Conservation (phyloP, 2,113 vertebrate species). For the Neotragus moschatus region DNA sequence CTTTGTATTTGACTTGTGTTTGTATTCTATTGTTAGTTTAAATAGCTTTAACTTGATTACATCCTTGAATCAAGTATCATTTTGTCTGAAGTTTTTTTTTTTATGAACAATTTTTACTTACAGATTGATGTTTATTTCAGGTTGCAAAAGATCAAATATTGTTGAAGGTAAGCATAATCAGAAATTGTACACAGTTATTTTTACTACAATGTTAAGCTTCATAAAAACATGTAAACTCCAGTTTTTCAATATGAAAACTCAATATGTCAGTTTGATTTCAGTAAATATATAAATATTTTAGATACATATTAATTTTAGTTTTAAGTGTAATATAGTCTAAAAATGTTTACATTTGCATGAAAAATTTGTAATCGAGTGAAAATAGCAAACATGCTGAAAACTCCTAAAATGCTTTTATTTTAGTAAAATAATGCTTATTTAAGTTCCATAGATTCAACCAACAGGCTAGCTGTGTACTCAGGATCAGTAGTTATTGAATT, state of each 20-base stretch:
- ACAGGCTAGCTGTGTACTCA: neutral
- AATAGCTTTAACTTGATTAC: neutral
- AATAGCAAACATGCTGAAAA: neutral
- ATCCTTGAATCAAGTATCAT: conserved; percentile 40
- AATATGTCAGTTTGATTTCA: neutral
- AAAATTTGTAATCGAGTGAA: neutral
- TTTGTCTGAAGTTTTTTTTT: neutral
- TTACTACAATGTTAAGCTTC: neutral
- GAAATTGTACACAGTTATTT: neutral
- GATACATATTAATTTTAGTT: neutral
- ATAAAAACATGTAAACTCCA: neutral
- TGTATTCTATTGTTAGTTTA: neutral
- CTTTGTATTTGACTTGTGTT: conserved; percentile 19
- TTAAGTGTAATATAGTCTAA: neutral
- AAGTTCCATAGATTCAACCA: neutral
- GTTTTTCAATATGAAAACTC: conserved; percentile 16
- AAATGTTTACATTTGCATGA: neutral
- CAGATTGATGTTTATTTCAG: neutral
- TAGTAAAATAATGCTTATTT: neutral
- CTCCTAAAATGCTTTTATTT: neutral
- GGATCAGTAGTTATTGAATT: neutral
- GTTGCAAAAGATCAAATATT: neutral
- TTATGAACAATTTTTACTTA: neutral
- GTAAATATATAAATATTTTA: neutral
- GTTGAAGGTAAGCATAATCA: neutral